Percentiles rank a stretch among this genome's conserved stretches.
Evolutionary conservation across 2,888 invertebrate species (phyloP).

Genomic region (Xestia rhomboidea): DNA sequence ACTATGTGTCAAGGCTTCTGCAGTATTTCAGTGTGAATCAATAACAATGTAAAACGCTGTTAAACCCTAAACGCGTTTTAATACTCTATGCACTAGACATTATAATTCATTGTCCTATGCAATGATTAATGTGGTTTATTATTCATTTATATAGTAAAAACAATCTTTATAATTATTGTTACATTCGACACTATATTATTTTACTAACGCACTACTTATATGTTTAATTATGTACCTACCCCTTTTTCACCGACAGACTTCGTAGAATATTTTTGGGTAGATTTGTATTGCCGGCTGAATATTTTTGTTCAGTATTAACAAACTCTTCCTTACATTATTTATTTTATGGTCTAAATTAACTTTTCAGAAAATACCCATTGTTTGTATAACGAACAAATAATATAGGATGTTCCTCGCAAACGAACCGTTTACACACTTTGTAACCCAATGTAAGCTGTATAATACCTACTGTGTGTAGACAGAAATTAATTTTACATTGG

Average conservation of each 20-base stretch:
- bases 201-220: no score
- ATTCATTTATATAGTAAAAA: no score
- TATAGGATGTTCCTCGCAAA: slow-evolving; percentile 43
- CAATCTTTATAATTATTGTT: no score
- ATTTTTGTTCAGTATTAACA: slow-evolving; percentile 8
- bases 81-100: no score
- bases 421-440: slow-evolving; percentile 49
- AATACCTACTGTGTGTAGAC: slow-evolving; percentile 64
- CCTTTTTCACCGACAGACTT: not conserved
- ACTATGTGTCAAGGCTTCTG: no score
- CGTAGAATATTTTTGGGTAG: not conserved
- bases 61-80: no score
- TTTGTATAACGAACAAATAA: slow-evolving; percentile 51
- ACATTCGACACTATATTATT: no score
- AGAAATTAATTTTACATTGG: slow-evolving; percentile 80
- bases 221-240: not conserved
- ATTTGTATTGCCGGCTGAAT: not conserved
- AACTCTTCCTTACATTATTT: slow-evolving; percentile 28
- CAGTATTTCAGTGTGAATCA: not conserved
- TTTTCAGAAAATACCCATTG: slow-evolving; percentile 28
- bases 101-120: not conserved
- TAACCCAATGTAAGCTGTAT: slow-evolving; percentile 56
- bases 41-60: not conserved
- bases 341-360: slow-evolving; percentile 30
- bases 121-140: no score